A percentile compares a stretch with the other conserved stretches of the same genome.
Evolutionary conservation across 2,113 vertebrate species (phyloP).

Genomic region (Ictalurus furcatus): DNA sequence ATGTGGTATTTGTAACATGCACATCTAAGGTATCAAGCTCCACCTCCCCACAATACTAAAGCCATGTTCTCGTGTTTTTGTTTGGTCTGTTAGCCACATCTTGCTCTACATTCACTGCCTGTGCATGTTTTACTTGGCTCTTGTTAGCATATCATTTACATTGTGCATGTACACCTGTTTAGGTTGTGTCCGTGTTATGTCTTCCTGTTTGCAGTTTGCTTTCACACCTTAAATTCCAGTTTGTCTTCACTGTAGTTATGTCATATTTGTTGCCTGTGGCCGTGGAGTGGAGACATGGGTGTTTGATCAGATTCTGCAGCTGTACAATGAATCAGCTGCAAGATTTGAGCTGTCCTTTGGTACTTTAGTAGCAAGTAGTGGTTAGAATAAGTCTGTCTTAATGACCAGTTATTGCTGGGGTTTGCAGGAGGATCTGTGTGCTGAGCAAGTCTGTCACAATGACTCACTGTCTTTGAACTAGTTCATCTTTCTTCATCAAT

Average conservation of each 20-base stretch:
- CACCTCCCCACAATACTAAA: background rate
- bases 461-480: background rate
- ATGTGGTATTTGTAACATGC: background rate
- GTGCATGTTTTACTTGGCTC: background rate
- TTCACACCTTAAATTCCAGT: background rate
- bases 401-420: background rate
- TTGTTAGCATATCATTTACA: background rate
- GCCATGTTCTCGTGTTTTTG: background rate
- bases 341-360: background rate
- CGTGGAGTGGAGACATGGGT: background rate
- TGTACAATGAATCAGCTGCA: background rate
- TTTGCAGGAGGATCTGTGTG: background rate
- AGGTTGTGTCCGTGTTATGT: background rate
- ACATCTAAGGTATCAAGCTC: background rate
- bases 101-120: too few species aligned
- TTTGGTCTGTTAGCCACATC: background rate
- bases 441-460: background rate
- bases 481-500: background rate
- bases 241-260: background rate
- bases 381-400: background rate
- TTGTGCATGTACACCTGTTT: background rate
- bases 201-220: background rate
- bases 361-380: background rate
- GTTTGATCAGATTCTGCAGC: background rate
- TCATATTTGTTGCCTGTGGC: background rate